phyloP scores from a whole-genome alignment of 2,888 invertebrate species.

The Thalpophila matura region DNA sequence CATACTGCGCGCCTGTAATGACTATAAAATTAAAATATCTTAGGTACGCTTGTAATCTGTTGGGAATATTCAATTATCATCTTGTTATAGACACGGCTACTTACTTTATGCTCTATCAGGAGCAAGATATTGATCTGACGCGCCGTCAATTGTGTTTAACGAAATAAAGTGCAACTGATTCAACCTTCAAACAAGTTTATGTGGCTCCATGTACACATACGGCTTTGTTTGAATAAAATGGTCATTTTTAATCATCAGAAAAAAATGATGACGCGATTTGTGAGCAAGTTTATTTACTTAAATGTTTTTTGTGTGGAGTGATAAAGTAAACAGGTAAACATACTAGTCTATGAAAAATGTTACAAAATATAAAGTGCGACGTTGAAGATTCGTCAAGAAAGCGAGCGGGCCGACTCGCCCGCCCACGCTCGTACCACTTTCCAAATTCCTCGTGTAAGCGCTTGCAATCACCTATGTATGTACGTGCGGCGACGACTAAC shows the following conservation, averaged over 20 bases:
- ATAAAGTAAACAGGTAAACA: conserved; percentile 68
- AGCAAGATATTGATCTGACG: conserved; percentile 42
- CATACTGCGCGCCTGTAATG: conserved; percentile 61
- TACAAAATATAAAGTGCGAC: conserved; percentile 86
- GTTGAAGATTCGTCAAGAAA: conserved; percentile 87
- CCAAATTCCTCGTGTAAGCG: conserved; percentile 89
- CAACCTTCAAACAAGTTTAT: conserved; percentile 33
- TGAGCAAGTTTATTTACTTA: conserved; percentile 43
- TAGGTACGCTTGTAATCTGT: conserved; percentile 54
- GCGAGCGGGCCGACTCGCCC: conserved; percentile 84
- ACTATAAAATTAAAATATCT: conserved; percentile 58
- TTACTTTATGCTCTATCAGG: conserved; percentile 42
- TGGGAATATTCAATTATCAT: conserved; percentile 58
- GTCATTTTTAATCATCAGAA: conserved; percentile 43
- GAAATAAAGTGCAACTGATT: conserved; percentile 48
- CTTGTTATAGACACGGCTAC: conserved; percentile 50
- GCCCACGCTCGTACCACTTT: conserved; percentile 89
- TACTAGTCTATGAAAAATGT: conserved; percentile 79
- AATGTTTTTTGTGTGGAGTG: conserved; percentile 53
- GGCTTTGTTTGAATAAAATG: conserved; percentile 28
- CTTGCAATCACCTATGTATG: conserved; percentile 86
- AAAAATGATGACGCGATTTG: conserved; percentile 48
- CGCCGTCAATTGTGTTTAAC: conserved; percentile 42
- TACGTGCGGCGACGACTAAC: conserved; percentile 76
- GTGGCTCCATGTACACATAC: conserved; percentile 13